A percentile compares a stretch with the other conserved stretches of the same genome.
These are phyloP conservation scores for Chelonus insularis DNA, from an alignment of 1,140 invertebrate species.

Conservation along the genomic window DNA sequence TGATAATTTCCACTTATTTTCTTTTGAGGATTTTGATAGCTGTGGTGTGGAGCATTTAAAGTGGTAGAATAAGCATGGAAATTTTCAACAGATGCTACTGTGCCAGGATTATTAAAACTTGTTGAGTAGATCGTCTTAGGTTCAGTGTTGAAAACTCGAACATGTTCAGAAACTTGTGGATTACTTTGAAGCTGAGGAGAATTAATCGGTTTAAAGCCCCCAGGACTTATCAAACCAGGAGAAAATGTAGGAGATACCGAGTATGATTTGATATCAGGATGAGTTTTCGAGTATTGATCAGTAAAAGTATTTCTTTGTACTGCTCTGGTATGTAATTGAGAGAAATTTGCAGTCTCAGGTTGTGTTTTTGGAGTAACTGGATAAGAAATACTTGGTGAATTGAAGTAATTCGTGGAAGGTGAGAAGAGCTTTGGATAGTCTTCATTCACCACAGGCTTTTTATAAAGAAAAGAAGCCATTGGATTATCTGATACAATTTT, in stretches of 20 bases:
- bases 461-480: too few relatives aligned
- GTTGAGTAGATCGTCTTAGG: slow-evolving; percentile 17
- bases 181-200: slow-evolving; percentile 31
- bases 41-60: slow-evolving; percentile 23
- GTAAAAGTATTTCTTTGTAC: background rate
- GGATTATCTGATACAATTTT: too few relatives aligned
- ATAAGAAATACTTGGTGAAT: too few relatives aligned
- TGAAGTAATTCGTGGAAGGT: too few relatives aligned
- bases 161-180: slow-evolving; percentile 25
- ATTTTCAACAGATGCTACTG: background rate
- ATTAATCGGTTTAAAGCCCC: background rate
- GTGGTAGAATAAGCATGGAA: slow-evolving; percentile 22
- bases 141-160: slow-evolving; percentile 33
- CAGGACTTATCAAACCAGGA: background rate
- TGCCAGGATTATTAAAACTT: background rate
- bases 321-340: background rate
- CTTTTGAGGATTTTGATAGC: slow-evolving; percentile 24
- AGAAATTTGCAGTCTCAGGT: background rate
- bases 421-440: too few relatives aligned
- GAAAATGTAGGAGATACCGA: background rate
- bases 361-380: too few relatives aligned
- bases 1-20: slow-evolving; percentile 39
- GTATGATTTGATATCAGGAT: background rate
- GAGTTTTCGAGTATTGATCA: background rate
- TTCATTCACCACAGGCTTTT: too few relatives aligned